Base-by-base conservation (phyloP, 2,113 vertebrate species). In the Periophthalmodon schlosseri region DNA sequence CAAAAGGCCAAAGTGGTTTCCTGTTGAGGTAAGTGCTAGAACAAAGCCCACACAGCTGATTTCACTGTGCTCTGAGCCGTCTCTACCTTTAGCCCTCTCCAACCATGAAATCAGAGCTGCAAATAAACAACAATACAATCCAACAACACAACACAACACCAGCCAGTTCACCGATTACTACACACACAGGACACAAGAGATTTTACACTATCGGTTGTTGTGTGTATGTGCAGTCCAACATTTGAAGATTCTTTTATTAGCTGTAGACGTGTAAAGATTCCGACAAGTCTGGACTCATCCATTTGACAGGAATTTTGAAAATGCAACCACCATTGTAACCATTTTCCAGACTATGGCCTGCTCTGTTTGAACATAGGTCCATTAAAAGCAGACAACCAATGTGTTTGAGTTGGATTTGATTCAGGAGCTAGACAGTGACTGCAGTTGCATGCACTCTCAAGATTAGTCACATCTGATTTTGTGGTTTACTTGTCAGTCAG, bases 21-120 rank as follows among this genome's bases (percentile, higher is more conserved):
- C 84, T 69, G 39, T 78, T 80, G 75, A 90, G 87, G 88, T 21
- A 84, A 58, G 52, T 77, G 65, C 20, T 8, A 65, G 54, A 80
- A 79, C 66, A 86, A 81, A 84, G 63, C 14, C 50, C 57, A 33
- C 50, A 67, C 75, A 65, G 39, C 34, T 65, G 63, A 39, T 2
- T 20, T 20, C 2, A 33, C 33, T 39, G 33, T 39, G 5, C 34
- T 18, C 33, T n/a, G 15, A 36, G 2, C 61, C 16, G 4, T 64
- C 61, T 18, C 9, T 2, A 20, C 61, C 15, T 13, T 39, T 4
- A 39, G 36, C 6, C 36, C 9, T 39, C 4, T 6, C 15, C 49
- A 4, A 50, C 47, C 47, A 50, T 63, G 28, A 63, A 15, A 28
- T 34, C 15, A 34, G 28, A 14, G 3, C 14, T 63, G 28, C 3